Evolutionary conservation across 2,113 vertebrate genomes (phyloP).

Genomic region (Ceuthmochares aereus): DNA sequence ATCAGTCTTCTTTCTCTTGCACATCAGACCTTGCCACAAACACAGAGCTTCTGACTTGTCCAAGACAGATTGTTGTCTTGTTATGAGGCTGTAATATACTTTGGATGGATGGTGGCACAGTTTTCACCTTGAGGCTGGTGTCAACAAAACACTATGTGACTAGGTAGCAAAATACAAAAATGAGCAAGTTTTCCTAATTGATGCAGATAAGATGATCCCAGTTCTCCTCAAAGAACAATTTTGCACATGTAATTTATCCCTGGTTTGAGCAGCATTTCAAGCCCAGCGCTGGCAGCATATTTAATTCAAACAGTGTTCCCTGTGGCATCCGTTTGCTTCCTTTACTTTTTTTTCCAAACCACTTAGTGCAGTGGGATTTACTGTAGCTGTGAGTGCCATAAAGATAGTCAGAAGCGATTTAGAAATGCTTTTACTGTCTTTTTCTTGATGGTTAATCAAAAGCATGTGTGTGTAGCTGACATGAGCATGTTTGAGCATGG

Average conservation of each 20-base stretch:
- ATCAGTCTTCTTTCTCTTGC: background rate
- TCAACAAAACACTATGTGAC: background rate
- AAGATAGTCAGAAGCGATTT: background rate
- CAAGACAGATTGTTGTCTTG: background rate
- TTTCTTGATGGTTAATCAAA: background rate
- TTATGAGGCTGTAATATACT: rapidly evolving
- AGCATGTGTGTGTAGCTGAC: slow-evolving; percentile 19
- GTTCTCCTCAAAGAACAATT: rapidly evolving
- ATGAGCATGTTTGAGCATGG: background rate
- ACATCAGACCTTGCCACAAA: background rate
- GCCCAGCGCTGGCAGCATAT: background rate
- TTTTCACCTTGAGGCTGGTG: background rate
- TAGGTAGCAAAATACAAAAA: background rate
- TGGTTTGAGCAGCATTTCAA: background rate
- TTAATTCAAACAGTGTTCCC: background rate
- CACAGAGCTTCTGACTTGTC: background rate
- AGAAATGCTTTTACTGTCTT: slow-evolving; percentile 21
- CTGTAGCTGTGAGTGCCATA: background rate
- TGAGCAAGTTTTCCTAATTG: rapidly evolving
- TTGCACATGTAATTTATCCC: background rate
- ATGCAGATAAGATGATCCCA: background rate
- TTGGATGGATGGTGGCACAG: background rate
- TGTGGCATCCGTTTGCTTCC: background rate
- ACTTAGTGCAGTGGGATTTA: background rate
- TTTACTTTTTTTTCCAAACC: background rate